These are phyloP conservation scores for Bujurquina vittata DNA, from an alignment of 2,113 vertebrate species.

Conservation along the genomic window DNA sequence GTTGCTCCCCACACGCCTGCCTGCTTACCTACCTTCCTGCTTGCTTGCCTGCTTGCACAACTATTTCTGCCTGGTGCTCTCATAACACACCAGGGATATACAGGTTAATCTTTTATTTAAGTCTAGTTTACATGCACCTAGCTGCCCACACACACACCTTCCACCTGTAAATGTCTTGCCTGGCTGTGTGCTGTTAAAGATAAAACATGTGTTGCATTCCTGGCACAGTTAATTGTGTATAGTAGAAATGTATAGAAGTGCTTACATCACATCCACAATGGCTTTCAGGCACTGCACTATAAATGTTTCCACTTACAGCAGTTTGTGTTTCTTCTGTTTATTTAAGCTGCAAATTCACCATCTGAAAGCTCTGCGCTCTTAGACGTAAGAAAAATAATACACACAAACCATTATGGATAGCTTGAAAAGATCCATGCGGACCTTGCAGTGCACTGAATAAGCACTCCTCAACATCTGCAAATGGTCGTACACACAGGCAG, in stretches of 20 bases:
- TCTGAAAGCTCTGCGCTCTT: slow-evolving; percentile 30
- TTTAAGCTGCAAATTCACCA: slow-evolving; percentile 44
- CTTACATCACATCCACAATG: slow-evolving; percentile 21
- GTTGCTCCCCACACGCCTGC: slow-evolving; percentile 48
- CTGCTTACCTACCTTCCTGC: slow-evolving; percentile 40
- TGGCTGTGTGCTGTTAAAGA: slow-evolving; percentile 24
- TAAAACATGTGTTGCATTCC: slow-evolving; percentile 27
- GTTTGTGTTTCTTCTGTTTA: background rate
- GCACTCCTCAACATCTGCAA: slow-evolving; percentile 33
- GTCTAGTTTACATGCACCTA: slow-evolving; percentile 55
- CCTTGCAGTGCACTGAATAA: slow-evolving; percentile 51
- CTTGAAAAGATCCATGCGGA: slow-evolving; percentile 36
- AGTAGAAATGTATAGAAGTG: slow-evolving; percentile 38
- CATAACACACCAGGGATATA: slow-evolving; percentile 67
- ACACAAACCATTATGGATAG: slow-evolving; percentile 22
- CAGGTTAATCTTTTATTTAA: slow-evolving; percentile 81
- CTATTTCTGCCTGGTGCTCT: slow-evolving; percentile 57
- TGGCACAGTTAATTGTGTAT: slow-evolving; percentile 36
- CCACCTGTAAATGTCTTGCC: slow-evolving; percentile 40
- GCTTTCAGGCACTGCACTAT: slow-evolving; percentile 12
- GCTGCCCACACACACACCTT: slow-evolving; percentile 57
- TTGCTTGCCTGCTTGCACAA: slow-evolving; percentile 30
- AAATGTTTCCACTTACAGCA: slow-evolving; percentile 11
- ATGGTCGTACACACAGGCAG: background rate
- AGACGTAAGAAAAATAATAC: slow-evolving; percentile 41